Percentiles rank a stretch among this genome's conserved stretches.
Conservation (phyloP, 2,797 vertebrate genomes). For the Yasuhikotakia modesta region DNA sequence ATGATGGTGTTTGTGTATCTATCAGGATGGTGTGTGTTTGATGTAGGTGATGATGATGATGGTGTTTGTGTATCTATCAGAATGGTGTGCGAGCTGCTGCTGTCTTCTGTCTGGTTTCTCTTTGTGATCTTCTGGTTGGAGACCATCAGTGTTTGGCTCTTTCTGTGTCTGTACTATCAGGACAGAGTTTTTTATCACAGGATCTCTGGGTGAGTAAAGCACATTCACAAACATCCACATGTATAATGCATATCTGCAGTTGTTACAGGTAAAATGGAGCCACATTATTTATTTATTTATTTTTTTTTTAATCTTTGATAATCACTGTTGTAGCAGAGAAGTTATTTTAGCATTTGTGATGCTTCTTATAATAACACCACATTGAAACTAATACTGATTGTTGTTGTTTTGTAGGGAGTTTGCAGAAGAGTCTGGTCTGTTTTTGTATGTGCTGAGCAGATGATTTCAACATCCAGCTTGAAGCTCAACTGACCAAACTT, state of each 20-base stretch:
- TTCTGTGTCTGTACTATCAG: conserved; percentile 81
- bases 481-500: no score
- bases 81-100: conserved; percentile 82
- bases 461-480: conserved; percentile 41
- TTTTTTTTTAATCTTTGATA: no score
- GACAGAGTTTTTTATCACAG: conserved; percentile 75
- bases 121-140: conserved; percentile 85
- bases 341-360: no score
- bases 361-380: no score
- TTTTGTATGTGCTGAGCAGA: conserved; percentile 79
- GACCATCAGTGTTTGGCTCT: conserved; percentile 82
- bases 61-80: conserved; percentile 55
- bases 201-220: conserved; percentile 73
- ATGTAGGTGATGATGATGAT: not conserved
- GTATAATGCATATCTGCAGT: no score
- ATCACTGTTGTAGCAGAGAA: no score
- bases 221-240: not conserved
- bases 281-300: no score
- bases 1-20: not conserved
- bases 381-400: not conserved
- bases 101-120: conserved; percentile 81
- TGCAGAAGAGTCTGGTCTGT: conserved; percentile 77
- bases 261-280: no score
- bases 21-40: not conserved
- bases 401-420: conserved; percentile 69